Conservation (phyloP, 2,113 vertebrate species). For the Chlorodrepanis virens region DNA sequence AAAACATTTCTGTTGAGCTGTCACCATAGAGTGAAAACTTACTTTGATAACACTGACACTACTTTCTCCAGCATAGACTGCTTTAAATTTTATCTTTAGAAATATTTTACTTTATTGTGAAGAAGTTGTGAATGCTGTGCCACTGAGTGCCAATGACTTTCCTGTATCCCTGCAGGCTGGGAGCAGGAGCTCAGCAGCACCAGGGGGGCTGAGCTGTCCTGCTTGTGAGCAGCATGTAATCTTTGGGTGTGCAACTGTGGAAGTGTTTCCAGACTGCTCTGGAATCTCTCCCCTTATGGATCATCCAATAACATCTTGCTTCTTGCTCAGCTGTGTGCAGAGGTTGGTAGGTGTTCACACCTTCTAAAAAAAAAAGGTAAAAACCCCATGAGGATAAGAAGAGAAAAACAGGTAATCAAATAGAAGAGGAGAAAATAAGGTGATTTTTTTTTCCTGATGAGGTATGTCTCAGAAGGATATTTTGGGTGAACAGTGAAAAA, state of each 20-base stretch:
- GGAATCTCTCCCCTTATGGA: not conserved
- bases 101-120: not conserved
- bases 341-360: not conserved
- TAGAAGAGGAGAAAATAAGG: not conserved
- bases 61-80: not conserved
- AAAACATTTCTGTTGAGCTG: not conserved
- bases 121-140: not conserved
- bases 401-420: not conserved
- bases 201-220: not conserved
- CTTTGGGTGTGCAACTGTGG: not conserved
- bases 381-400: not conserved
- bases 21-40: not conserved
- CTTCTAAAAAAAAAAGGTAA: not conserved
- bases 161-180: not conserved
- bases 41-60: not conserved
- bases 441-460: not conserved
- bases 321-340: not conserved
- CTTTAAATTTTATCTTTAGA: not conserved
- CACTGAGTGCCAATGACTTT: not conserved
- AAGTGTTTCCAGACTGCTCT: not conserved
- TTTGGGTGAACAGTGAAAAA: not conserved
- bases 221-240: accelerated
- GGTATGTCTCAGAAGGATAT: not conserved
- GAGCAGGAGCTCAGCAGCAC: not conserved
- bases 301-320: not conserved